Percentiles rank a stretch among this genome's conserved stretches.
These are phyloP conservation scores for Nemotelus nigrinus DNA, from an alignment of 2,888 invertebrate species.

Conservation along the genomic window DNA sequence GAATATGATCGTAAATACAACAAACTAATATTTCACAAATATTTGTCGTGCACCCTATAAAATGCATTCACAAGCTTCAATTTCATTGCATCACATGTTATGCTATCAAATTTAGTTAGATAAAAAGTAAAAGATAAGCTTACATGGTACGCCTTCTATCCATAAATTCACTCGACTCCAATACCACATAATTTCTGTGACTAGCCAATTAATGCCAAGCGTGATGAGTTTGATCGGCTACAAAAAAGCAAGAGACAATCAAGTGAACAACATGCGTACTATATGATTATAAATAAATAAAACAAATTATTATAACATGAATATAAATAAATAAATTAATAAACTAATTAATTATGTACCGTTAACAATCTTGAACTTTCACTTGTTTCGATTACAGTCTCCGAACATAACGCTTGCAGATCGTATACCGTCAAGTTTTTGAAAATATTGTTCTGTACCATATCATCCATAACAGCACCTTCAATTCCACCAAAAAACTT, in stretches of 20 bases:
- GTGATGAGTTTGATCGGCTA: constrained; percentile 65
- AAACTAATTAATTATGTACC: background rate
- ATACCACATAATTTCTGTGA: constrained; percentile 62
- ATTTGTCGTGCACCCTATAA: no score
- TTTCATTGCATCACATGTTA: no score
- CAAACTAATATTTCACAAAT: no score
- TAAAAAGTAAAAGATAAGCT: constrained; percentile 34
- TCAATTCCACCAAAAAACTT: constrained; percentile 87
- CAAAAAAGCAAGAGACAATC: constrained; percentile 50
- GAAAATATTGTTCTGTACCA: constrained; percentile 78
- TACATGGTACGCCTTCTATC: constrained; percentile 63
- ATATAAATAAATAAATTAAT: no score
- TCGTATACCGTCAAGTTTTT: constrained; percentile 82
- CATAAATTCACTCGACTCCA: constrained; percentile 61
- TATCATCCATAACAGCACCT: constrained; percentile 78
- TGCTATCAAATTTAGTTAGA: background rate
- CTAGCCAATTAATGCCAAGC: constrained; percentile 65
- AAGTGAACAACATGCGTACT: background rate
- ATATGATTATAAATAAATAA: no score
- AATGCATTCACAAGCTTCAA: no score
- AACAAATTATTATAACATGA: no score
- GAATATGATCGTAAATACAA: no score
- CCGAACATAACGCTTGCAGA: constrained; percentile 82
- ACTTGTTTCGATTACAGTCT: constrained; percentile 61
- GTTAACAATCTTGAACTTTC: constrained; percentile 54